phyloP scores from a whole-genome alignment of 2,113 vertebrate genomes.

The Neopipo cinnamomea region DNA sequence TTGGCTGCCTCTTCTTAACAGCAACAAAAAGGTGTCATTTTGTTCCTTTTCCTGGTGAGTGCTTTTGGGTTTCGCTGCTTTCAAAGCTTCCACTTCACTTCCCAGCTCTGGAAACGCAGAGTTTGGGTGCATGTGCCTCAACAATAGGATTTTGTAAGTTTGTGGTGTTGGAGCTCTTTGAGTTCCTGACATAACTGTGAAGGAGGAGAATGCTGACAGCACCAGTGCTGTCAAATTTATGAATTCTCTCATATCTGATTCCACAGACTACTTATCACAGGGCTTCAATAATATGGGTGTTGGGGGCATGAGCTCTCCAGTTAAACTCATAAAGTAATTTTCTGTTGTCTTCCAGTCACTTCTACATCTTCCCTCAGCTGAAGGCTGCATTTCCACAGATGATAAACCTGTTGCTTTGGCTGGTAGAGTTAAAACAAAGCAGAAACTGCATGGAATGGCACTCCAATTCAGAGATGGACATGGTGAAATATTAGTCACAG shows the following conservation, averaged over 20 bases:
- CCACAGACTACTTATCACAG: neutral
- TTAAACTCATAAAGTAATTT: neutral
- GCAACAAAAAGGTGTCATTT: neutral
- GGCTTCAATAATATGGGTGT: neutral
- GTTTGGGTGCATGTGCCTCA: neutral
- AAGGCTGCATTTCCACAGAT: neutral
- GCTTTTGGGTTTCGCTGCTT: neutral
- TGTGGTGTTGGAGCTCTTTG: neutral
- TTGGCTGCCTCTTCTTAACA: neutral
- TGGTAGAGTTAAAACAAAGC: neutral
- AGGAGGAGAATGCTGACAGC: neutral
- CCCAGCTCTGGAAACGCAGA: neutral
- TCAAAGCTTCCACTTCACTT: neutral
- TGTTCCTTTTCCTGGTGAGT: neutral
- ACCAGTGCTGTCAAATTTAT: neutral
- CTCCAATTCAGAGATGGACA: neutral
- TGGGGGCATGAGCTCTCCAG: neutral
- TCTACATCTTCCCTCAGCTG: neutral
- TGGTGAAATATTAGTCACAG: slow-evolving; percentile 1
- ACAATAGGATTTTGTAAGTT: neutral
- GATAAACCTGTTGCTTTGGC: neutral
- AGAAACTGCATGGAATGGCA: neutral
- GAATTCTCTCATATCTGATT: neutral
- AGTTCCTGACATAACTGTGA: neutral
- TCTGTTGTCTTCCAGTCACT: neutral